phyloP scores from a whole-genome alignment of 2,888 invertebrate species.

The Mycalesis mineus region DNA sequence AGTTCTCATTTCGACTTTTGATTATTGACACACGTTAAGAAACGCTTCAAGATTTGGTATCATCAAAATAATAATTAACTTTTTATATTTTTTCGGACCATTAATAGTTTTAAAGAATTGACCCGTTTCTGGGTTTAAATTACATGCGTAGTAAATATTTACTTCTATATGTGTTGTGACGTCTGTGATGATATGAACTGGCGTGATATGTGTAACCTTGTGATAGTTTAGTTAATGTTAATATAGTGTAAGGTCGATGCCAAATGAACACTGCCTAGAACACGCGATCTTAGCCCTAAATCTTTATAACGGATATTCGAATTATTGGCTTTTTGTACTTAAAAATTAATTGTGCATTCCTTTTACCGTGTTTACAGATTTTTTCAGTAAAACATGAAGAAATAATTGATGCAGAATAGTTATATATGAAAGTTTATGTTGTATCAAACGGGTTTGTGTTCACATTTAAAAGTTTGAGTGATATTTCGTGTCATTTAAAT shows the following conservation, averaged over 20 bases:
- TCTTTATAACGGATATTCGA: slow-evolving; percentile 40
- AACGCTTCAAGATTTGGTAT: background rate
- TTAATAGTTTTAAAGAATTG: background rate
- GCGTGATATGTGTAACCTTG: slow-evolving; percentile 57
- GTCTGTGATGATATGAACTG: slow-evolving; percentile 32
- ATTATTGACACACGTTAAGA: background rate
- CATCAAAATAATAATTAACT: background rate
- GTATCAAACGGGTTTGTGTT: background rate
- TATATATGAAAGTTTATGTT: no score
- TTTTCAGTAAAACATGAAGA: background rate
- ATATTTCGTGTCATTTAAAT: background rate
- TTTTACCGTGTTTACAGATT: background rate
- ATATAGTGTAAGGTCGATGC: slow-evolving; percentile 50
- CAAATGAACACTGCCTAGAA: slow-evolving; percentile 64
- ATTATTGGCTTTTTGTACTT: slow-evolving; percentile 72
- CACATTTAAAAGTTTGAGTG: background rate
- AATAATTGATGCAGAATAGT: background rate
- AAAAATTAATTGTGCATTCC: slow-evolving; percentile 27
- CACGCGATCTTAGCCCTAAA: slow-evolving; percentile 62
- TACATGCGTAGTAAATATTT: slow-evolving; percentile 29
- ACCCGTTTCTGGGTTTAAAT: slow-evolving; percentile 1
- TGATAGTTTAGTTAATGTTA: slow-evolving; percentile 53
- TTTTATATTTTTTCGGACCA: background rate
- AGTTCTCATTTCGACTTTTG: background rate
- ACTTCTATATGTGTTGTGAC: slow-evolving; percentile 28